phyloP scores from a whole-genome alignment of 2,888 invertebrate species.

The Flexamia atlantica region DNA sequence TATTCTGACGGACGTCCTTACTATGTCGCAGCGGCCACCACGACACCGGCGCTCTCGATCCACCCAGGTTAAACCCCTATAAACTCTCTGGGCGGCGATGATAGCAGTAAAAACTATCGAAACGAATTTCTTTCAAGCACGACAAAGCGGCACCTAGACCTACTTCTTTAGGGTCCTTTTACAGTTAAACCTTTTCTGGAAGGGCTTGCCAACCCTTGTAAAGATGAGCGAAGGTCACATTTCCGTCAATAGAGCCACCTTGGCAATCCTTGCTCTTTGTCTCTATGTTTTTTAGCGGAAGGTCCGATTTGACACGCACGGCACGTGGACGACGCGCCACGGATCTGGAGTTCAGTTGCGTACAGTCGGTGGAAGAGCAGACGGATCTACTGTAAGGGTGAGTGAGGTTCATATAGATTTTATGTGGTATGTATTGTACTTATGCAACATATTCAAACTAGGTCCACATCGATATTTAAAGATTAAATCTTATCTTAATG shows the following conservation, averaged over 20 bases:
- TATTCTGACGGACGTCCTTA: no score
- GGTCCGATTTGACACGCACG: conserved; percentile 19
- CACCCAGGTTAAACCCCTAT: no score
- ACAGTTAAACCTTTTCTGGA: conserved; percentile 33
- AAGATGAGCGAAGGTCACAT: conserved; percentile 21
- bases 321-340: not conserved
- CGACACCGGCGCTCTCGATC: no score
- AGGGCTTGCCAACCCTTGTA: conserved; percentile 23
- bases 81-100: no score
- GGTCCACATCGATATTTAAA: no score
- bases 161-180: conserved; percentile 42
- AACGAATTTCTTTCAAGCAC: not conserved
- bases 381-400: no score
- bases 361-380: no score
- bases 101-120: conserved; percentile 19
- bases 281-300: conserved; percentile 21
- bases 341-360: not conserved
- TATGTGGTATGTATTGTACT: not conserved
- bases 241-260: conserved; percentile 34
- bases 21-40: no score
- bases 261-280: conserved; percentile 23
- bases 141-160: conserved; percentile 40
- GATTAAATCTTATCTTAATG: no score
- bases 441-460: no score
- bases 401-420: no score